phyloP scores from a whole-genome alignment of 2,113 vertebrate species.

The Osmerus mordax region DNA sequence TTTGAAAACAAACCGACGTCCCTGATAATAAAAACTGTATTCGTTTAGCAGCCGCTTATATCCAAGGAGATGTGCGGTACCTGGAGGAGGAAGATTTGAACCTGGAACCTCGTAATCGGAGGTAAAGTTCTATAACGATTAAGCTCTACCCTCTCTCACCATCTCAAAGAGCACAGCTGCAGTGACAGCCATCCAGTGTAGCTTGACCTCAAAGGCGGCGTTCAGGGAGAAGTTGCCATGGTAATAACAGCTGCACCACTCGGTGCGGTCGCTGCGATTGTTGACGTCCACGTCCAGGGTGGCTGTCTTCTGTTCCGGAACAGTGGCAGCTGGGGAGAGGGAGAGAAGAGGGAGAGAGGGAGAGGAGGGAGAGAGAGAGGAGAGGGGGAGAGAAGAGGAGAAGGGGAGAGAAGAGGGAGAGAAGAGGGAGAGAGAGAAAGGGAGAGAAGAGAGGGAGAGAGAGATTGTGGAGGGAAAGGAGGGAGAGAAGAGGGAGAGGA shows the following conservation, averaged over 20 bases:
- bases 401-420: neutral
- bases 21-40: neutral
- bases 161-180: constrained; percentile 96
- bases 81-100: too few species aligned
- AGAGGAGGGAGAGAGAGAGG: constrained; percentile 32
- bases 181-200: constrained; percentile 98
- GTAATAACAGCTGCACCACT: constrained; percentile 98
- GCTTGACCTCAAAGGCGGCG: constrained; percentile 92
- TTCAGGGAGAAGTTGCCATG: constrained; percentile 92
- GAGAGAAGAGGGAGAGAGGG: neutral
- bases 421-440: too few species aligned
- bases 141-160: constrained; percentile 66
- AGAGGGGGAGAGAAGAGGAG: constrained; percentile 12
- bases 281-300: constrained; percentile 94
- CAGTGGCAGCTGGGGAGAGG: constrained; percentile 79
- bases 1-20: too few species aligned
- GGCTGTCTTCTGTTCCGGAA: constrained; percentile 93
- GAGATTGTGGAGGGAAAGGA: constrained; percentile 40
- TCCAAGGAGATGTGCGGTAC: neutral
- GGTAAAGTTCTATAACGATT: too few species aligned
- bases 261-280: constrained; percentile 89
- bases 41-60: neutral
- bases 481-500: neutral
- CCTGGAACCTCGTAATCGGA: too few species aligned
- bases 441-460: neutral